Percentiles rank a stretch among this genome's conserved stretches.
phyloP scores from a whole-genome alignment of 1,140 invertebrate species.

The Neuroterus valhalla region DNA sequence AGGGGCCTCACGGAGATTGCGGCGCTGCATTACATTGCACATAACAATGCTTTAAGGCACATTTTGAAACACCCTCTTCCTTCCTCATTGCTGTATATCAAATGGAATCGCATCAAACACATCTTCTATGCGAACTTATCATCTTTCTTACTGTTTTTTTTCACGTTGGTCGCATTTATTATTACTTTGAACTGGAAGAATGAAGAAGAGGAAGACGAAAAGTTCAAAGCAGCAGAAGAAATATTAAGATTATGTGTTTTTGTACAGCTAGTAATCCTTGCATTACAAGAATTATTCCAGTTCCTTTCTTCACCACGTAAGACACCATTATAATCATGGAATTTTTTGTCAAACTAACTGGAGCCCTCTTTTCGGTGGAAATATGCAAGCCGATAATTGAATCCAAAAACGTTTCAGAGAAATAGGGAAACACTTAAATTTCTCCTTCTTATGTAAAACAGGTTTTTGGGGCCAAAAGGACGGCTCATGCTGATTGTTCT shows the following conservation, averaged over 20 bases:
- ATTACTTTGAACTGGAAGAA: constrained; percentile 58
- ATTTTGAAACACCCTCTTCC: constrained; percentile 87
- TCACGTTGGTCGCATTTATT: constrained; percentile 81
- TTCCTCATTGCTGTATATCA: constrained; percentile 87
- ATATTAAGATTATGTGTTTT: neutral
- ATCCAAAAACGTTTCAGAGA: too few species aligned
- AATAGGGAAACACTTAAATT: too few species aligned
- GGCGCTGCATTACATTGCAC: constrained; percentile 80
- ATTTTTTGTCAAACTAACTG: too few species aligned
- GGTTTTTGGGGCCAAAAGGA: too few species aligned
- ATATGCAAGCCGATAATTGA: too few species aligned
- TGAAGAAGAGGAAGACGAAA: neutral
- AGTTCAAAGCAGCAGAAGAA: neutral
- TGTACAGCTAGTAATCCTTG: neutral
- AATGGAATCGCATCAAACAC: constrained; percentile 86
- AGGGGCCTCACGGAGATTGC: constrained; percentile 73
- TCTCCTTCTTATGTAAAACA: too few species aligned
- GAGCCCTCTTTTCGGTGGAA: too few species aligned
- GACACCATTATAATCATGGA: neutral
- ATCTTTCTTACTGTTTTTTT: constrained; percentile 83
- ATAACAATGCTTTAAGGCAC: constrained; percentile 79
- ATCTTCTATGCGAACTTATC: constrained; percentile 83
- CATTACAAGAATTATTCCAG: neutral
- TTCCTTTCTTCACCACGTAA: neutral
- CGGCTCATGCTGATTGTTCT: too few species aligned